Percentiles rank a stretch among this genome's conserved stretches.
phyloP scores from a whole-genome alignment of 2,888 invertebrate species.

The Diachrysia chrysitis region DNA sequence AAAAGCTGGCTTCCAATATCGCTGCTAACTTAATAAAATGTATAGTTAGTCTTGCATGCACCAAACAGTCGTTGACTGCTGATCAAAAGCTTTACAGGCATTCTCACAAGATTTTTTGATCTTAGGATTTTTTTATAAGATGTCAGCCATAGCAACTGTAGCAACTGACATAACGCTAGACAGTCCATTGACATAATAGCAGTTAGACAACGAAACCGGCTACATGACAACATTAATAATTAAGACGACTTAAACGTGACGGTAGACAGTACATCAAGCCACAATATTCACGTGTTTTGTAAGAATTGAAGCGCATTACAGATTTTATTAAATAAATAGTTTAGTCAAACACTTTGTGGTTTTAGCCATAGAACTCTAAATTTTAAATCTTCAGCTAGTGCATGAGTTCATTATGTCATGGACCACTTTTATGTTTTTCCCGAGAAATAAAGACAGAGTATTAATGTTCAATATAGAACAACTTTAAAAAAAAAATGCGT shows the following conservation, averaged over 20 bases:
- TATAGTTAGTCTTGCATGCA: neutral
- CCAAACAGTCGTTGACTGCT: neutral
- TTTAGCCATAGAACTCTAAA: too few relatives aligned
- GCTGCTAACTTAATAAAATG: neutral
- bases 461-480: too few relatives aligned
- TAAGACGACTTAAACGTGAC: slow-evolving; percentile 18
- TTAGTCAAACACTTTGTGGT: neutral
- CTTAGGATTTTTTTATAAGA: neutral
- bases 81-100: neutral
- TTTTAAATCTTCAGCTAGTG: too few relatives aligned
- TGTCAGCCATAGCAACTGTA: too few relatives aligned
- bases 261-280: slow-evolving; percentile 28
- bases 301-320: slow-evolving; percentile 7
- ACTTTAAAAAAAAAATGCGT: too few relatives aligned
- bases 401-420: too few relatives aligned
- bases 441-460: too few relatives aligned
- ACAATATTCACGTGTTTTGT: slow-evolving; percentile 22
- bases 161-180: slow-evolving; percentile 1
- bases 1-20: neutral
- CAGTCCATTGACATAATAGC: neutral
- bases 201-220: neutral
- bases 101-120: neutral
- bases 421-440: too few relatives aligned
- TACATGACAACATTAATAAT: slow-evolving; percentile 35
- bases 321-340: slow-evolving; percentile 3